phyloP scores from a whole-genome alignment of 2,888 invertebrate species.

The Chalcis sispes region DNA sequence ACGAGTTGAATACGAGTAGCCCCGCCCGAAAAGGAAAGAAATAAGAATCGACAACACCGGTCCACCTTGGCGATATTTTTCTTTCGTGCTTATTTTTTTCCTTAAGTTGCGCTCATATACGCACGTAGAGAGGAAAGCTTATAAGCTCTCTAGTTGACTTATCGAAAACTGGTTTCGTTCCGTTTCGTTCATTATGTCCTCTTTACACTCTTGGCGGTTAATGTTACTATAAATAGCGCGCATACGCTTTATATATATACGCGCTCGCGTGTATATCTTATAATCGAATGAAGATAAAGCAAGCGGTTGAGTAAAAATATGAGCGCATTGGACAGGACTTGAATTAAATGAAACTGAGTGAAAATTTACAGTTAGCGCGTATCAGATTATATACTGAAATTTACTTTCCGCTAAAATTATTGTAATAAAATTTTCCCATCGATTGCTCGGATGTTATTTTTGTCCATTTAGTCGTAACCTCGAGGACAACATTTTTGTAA shows the following conservation, averaged over 20 bases:
- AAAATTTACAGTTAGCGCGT: background rate
- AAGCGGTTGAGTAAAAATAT: conserved; percentile 14
- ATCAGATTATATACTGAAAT: no score
- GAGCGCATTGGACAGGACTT: background rate
- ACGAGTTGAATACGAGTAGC: no score
- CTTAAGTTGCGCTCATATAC: conserved; percentile 52
- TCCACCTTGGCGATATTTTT: conserved; percentile 68
- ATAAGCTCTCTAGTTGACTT: conserved; percentile 56
- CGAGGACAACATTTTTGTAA: no score
- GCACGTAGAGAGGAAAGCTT: background rate
- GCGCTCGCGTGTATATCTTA: conserved; percentile 22
- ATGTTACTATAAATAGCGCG: conserved; percentile 23
- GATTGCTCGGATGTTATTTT: no score
- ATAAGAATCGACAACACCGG: conserved; percentile 62
- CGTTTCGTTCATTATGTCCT: conserved; percentile 18
- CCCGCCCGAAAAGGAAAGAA: conserved; percentile 57
- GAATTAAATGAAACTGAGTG: background rate
- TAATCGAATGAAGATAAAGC: conserved; percentile 55
- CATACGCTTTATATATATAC: no score
- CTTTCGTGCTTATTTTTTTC: no score
- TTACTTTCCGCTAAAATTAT: no score
- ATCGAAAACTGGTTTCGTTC: conserved; percentile 69
- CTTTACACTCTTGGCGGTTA: conserved; percentile 12
- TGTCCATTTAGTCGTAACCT: no score
- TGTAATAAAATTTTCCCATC: no score